A percentile compares a stretch with the other conserved stretches of the same genome.
Evolutionary conservation across 1,140 invertebrate genomes (phyloP).

Genomic region (Euglossa dilemma): DNA sequence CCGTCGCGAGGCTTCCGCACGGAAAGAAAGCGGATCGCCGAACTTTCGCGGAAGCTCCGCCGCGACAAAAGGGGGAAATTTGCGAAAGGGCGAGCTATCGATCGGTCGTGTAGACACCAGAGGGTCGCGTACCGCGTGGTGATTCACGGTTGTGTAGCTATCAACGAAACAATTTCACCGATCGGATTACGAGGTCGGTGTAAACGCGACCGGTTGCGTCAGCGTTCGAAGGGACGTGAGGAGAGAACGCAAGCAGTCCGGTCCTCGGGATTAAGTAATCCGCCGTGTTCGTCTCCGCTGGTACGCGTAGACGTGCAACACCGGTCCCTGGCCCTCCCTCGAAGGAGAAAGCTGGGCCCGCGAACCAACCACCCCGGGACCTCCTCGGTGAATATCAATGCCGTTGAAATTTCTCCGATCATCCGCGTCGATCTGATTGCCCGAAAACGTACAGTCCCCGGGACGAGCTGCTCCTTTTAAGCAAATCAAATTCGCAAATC

Average conservation of each 20-base stretch:
- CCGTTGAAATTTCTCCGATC: not conserved
- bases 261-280: constrained; percentile 53
- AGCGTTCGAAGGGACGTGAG: constrained; percentile 45
- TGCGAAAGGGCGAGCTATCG: constrained; percentile 23
- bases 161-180: constrained; percentile 51
- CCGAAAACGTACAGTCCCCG: not conserved
- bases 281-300: not conserved
- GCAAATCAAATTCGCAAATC: constrained; percentile 46
- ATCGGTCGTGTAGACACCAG: not conserved
- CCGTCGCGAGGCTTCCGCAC: not conserved
- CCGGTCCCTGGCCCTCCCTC: no score
- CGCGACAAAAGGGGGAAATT: not conserved
- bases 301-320: not conserved
- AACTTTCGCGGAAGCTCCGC: not conserved
- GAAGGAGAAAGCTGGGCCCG: not conserved
- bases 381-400: constrained; percentile 46
- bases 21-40: not conserved
- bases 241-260: not conserved
- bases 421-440: not conserved
- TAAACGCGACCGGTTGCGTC: constrained; percentile 43
- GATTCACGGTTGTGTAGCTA: constrained; percentile 18
- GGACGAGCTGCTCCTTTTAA: constrained; percentile 26
- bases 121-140: not conserved
- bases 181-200: constrained; percentile 32
- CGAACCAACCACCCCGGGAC: not conserved